These are phyloP conservation scores for Phyto melanocephala DNA, from an alignment of 2,888 invertebrate genomes.

Conservation along the genomic window DNA sequence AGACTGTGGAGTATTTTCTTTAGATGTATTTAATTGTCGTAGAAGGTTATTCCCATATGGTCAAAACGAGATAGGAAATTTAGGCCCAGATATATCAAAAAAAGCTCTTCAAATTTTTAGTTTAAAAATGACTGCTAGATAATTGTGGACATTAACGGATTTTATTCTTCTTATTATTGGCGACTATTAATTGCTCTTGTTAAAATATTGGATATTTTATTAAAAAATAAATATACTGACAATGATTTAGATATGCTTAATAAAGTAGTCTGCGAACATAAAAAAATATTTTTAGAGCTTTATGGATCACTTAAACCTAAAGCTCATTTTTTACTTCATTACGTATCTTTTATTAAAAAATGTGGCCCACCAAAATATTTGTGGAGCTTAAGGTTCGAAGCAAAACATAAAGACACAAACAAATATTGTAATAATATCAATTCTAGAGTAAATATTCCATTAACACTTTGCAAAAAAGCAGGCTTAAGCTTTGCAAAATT, in stretches of 20 bases:
- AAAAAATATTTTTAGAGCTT: constrained; percentile 47
- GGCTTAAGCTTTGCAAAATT: constrained; percentile 36
- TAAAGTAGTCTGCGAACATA: constrained; percentile 38
- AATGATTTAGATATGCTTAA: constrained; percentile 42
- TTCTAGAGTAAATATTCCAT: constrained; percentile 47
- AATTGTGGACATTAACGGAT: constrained; percentile 50
- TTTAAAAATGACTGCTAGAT: constrained; percentile 62
- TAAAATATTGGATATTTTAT: constrained; percentile 50
- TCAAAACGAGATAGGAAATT: constrained; percentile 46
- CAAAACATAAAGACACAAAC: constrained; percentile 52
- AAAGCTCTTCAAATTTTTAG: constrained; percentile 26
- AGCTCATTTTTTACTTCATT: constrained; percentile 32
- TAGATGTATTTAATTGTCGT: constrained; percentile 28
- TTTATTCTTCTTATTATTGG: constrained; percentile 52
- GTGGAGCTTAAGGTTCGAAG: constrained; percentile 35
- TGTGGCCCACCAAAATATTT: constrained; percentile 40
- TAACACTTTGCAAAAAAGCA: constrained; percentile 49
- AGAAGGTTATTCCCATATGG: constrained; percentile 40
- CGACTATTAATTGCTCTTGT: constrained; percentile 48
- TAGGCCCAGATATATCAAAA: constrained; percentile 27
- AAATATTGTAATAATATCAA: constrained; percentile 53
- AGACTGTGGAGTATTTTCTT: neutral
- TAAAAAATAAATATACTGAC: constrained; percentile 40
- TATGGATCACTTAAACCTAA: constrained; percentile 57
- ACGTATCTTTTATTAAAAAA: constrained; percentile 42